Percentiles rank a stretch among this genome's conserved stretches.
Conservation (phyloP, 2,797 vertebrate genomes). For the Molossus alvarezi region DNA sequence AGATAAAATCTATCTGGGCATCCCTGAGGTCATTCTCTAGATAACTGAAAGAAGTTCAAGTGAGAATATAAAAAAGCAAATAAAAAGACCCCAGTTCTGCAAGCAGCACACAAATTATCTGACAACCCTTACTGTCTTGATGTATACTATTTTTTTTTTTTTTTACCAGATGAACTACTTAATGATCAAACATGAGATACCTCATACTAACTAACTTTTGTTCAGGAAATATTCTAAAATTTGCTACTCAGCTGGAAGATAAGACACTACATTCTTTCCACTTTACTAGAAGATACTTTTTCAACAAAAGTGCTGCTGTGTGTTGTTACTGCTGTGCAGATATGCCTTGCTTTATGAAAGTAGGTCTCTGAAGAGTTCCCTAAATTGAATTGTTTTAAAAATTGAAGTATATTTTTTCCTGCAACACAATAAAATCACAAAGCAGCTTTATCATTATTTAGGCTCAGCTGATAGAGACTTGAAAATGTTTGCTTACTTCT, state of each 20-base stretch:
- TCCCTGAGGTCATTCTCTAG: conserved; percentile 82
- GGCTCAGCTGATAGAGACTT: background rate
- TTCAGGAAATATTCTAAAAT: conserved; percentile 84
- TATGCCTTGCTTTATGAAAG: conserved; percentile 67
- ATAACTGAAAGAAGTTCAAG: conserved; percentile 77
- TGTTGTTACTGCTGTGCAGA: conserved; percentile 74
- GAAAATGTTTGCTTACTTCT: conserved; percentile 51
- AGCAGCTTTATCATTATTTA: conserved; percentile 54
- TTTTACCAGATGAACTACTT: conserved; percentile 68
- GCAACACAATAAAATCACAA: conserved; percentile 49
- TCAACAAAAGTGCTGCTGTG: conserved; percentile 61
- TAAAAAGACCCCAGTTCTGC: conserved; percentile 74
- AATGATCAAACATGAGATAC: conserved; percentile 82
- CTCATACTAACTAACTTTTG: conserved; percentile 77
- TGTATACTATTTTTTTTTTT: conserved; percentile 77
- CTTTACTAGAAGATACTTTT: conserved; percentile 71
- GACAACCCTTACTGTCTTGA: conserved; percentile 64
- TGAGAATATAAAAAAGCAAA: conserved; percentile 78
- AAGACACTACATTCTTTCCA: conserved; percentile 78
- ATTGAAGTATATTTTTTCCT: conserved; percentile 69
- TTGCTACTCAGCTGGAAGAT: conserved; percentile 80
- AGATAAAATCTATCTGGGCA: conserved; percentile 83
- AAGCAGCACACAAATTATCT: conserved; percentile 70
- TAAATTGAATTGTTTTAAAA: conserved; percentile 76
- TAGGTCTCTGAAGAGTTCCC: conserved; percentile 19